Base-by-base conservation (phyloP, 2,113 vertebrate genomes). In the Pelusios castaneus region DNA sequence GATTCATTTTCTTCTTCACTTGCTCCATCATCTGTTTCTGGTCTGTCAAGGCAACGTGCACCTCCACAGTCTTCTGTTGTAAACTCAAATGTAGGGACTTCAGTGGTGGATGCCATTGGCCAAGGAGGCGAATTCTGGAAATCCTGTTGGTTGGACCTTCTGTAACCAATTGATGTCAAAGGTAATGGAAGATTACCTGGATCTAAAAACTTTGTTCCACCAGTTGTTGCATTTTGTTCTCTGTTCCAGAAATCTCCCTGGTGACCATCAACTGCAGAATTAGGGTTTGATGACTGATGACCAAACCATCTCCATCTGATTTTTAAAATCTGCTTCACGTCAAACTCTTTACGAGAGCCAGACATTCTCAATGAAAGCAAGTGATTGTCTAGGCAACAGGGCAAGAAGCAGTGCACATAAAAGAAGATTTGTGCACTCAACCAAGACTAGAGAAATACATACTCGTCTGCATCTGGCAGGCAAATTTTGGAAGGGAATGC, bases 231-330 rank as follows among this genome's bases (percentile, higher is more conserved):
- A 89, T 98, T 98, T 89, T 98, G 97, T 93, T 94, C 97, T 96
- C 98, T 98, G 81, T 97, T 98, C 97, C 98, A 98, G 97, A 99
- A 98, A 94, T 99, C 98, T 98, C 97, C 98, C 93, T 98, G 98
- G 94, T 98, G 98, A 94, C 97, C 98, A 95, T 98, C 98, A 90
- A 55, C 79, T 45, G 97, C 80, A n/a, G 98, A 96, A 85, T 96
- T 97, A 94, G 98, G 97, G 94, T 98, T 97, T 82, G 98, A 98
- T 5, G 98, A 97, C 96, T 99, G 99, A 98, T 99, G 99, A 97
- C 99, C 99, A 97, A 99, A 99, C 99, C 99, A 99, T 98, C 98
- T 98, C 99, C 99, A 99, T 98, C 99, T 98, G 98, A 99, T 99
- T 98, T 99, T 98, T 98, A 99, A 98, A 96, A 99, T 99, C 98